A percentile compares a stretch with the other conserved stretches of the same genome.
phyloP scores from a whole-genome alignment of 1,140 invertebrate genomes.

The Aphidius ervi region DNA sequence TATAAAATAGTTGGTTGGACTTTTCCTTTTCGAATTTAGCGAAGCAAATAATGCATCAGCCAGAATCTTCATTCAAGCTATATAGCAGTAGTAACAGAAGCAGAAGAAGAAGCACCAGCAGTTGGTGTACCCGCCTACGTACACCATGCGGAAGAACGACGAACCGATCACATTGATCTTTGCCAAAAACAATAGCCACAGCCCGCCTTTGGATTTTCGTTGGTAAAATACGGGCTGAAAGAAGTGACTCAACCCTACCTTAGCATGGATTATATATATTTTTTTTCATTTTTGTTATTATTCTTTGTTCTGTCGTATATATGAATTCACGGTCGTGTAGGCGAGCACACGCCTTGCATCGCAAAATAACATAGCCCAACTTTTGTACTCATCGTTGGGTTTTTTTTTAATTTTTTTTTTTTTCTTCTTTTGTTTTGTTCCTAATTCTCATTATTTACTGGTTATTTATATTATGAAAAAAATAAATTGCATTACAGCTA shows the following conservation, averaged over 20 bases:
- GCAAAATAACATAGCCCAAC: conserved; percentile 4
- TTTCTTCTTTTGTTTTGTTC: not conserved
- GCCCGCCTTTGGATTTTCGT: conserved; percentile 37
- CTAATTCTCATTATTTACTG: not conserved
- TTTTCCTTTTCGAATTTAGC: conserved; percentile 36
- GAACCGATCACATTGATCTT: conserved; percentile 46
- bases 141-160: conserved; percentile 38
- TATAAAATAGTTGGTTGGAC: conserved; percentile 27
- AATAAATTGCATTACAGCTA: too few species aligned
- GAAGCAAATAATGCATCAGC: conserved; percentile 41
- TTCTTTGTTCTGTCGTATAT: not conserved
- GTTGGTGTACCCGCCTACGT: conserved; percentile 10
- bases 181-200: conserved; percentile 42
- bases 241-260: conserved; percentile 33
- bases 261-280: too few species aligned
- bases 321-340: conserved; percentile 15
- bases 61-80: conserved; percentile 4
- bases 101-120: too few species aligned
- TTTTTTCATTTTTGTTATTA: too few species aligned
- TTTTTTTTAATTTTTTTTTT: conserved; percentile 4
- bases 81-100: too few species aligned
- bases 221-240: conserved; percentile 37
- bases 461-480: too few species aligned
- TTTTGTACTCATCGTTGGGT: not conserved
- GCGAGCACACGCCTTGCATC: conserved; percentile 13